Evolutionary conservation across 2,113 vertebrate species (phyloP), one percentile per base, ranked within the genome.

Genomic region (Pelecanoides urinatrix): DNA sequence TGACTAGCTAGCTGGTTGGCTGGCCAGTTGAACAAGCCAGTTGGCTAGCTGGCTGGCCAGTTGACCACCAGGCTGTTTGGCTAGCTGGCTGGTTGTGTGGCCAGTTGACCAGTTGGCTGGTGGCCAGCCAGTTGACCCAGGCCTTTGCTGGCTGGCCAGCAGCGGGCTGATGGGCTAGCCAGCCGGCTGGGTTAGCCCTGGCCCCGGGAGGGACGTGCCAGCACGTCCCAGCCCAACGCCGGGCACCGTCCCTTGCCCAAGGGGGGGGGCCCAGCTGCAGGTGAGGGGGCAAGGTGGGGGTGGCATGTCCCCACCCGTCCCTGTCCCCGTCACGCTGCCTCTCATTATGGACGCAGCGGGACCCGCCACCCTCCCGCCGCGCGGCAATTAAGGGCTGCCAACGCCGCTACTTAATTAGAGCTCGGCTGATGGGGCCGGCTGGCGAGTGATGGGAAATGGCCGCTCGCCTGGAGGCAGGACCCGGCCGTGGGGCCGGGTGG

Each of bases 361-460:
- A 36, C 71, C 65, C 2, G 20, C 36, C 76, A 73, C 83, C 76
- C 80, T 90, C 95, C 87, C 9, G 16, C 85, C 30, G 21, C 6
- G 72, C 19, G 6, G 79, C 76, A 97, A 94, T 96, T 94, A 97
- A 95, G 81, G 71, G 67, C 88, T 94, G 88, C 86, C 66, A 71
- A 52, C 62, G 32, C 61, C 11, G 45, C 36, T 40, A 17, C 70
- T 90, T 94, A 95, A 96, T 96, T 92, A 97, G 91, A 67, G 62
- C 38, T 47, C 2, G 19, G 82, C 40, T 55, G 79, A 29, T 6
- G 19, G 29, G 68, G 80, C 30, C 10, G 23, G 74, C 53, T 50
- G n/a, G 63, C 49, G 88, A 92, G 91, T 8, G 92, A 90, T 18
- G 80, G 77, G 90, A 91, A 90, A 63, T 8, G 77, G 94, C 86